phyloP scores from a whole-genome alignment of 2,888 invertebrate species.

The Troides aeacus region DNA sequence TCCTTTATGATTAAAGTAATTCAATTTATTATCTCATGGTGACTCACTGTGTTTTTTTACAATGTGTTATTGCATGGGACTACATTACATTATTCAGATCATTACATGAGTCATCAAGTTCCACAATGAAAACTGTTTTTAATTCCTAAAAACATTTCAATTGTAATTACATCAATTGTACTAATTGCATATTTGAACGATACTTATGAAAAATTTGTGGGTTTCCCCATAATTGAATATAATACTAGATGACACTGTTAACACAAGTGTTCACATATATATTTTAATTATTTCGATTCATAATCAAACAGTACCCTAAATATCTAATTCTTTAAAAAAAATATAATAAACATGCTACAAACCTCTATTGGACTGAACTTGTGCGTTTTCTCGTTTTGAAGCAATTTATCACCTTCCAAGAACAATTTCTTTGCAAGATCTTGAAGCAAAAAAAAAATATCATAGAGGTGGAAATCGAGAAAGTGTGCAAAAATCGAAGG shows the following conservation, averaged over 20 bases:
- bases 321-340: neutral
- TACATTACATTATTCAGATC: neutral
- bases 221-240: too few species aligned
- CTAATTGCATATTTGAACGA: too few species aligned
- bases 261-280: too few species aligned
- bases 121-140: neutral
- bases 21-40: neutral
- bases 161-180: too few species aligned
- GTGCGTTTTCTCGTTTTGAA: constrained; percentile 82
- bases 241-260: too few species aligned
- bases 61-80: too few species aligned
- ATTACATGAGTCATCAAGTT: neutral
- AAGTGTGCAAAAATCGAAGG: constrained; percentile 91
- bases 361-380: constrained; percentile 90
- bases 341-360: constrained; percentile 26
- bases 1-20: neutral
- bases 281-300: too few species aligned
- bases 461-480: constrained; percentile 93
- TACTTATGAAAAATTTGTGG: too few species aligned
- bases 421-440: constrained; percentile 89
- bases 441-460: constrained; percentile 92
- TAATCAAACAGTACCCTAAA: too few species aligned
- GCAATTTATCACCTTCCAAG: constrained; percentile 85
- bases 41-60: neutral
- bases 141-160: neutral